Conservation (phyloP, 64 coral and sea anemone species). For the Porites lutea region DNA sequence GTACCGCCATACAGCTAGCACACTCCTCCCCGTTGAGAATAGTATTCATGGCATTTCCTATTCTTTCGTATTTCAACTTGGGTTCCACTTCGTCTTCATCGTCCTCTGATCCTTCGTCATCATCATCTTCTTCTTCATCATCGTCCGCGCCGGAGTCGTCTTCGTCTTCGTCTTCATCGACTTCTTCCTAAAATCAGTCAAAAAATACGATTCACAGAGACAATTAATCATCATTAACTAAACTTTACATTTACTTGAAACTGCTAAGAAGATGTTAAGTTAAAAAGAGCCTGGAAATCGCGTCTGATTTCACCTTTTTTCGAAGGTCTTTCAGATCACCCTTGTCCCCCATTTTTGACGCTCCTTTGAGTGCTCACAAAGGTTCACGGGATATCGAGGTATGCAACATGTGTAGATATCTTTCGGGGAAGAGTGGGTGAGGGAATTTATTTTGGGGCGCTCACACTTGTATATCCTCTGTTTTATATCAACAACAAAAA, state of each 20-base stretch:
- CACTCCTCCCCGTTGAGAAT: conserved; percentile 90
- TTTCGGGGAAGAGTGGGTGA: neutral
- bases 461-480: too few relatives aligned
- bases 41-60: conserved; percentile 94
- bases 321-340: neutral
- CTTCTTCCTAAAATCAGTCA: neutral
- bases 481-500: too few relatives aligned
- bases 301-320: neutral
- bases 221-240: neutral
- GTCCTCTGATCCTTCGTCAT: conserved; percentile 57
- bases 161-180: neutral
- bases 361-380: neutral
- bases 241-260: neutral
- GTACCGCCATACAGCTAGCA: conserved; percentile 99
- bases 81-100: conserved; percentile 97
- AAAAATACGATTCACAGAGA: too few relatives aligned
- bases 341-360: neutral
- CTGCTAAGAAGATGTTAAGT: neutral
- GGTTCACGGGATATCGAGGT: neutral
- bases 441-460: too few relatives aligned
- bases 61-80: conserved; percentile 96
- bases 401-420: neutral
- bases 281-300: neutral
- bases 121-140: conserved; percentile 66
- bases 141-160: neutral